A percentile compares a stretch with the other conserved stretches of the same genome.
phyloP scores from a whole-genome alignment of 2,113 vertebrate genomes.

The Phalacrocorax aristotelis region DNA sequence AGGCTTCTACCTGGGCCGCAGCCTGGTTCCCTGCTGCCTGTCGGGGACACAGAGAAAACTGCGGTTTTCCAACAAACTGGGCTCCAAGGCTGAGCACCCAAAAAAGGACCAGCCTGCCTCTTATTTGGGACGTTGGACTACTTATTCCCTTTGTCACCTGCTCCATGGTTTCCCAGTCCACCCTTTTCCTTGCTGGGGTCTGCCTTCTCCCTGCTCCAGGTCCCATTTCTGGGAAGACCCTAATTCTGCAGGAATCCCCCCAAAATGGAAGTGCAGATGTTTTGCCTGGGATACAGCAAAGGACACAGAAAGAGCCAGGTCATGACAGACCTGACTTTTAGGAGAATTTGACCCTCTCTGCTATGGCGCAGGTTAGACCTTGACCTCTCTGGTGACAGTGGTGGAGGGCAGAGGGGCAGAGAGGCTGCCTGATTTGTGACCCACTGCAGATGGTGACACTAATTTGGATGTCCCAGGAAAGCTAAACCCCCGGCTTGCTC shows the following conservation, averaged over 20 bases:
- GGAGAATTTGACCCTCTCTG: not conserved
- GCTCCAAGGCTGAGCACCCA: not conserved
- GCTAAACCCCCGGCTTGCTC: not conserved
- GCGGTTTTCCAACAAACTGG: accelerated
- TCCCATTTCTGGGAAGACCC: not conserved
- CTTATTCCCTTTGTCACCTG: not conserved
- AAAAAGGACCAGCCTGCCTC: not conserved
- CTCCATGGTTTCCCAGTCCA: accelerated
- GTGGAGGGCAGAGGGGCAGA: not conserved
- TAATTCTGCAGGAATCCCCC: not conserved
- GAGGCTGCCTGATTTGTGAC: not conserved
- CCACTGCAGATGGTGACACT: not conserved
- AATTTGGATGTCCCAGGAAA: not conserved
- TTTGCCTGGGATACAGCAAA: not conserved
- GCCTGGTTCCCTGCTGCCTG: not conserved
- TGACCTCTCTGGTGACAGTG: not conserved
- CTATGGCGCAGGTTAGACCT: not conserved
- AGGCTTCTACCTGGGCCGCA: not conserved
- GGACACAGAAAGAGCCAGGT: not conserved
- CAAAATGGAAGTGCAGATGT: not conserved
- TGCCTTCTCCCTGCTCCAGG: not conserved
- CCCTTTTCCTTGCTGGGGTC: not conserved
- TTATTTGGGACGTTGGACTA: no score
- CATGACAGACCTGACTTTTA: accelerated
- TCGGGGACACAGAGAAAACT: not conserved